Base-by-base conservation (phyloP, 1,140 invertebrate genomes). In the Caenorhabditis latens region DNA sequence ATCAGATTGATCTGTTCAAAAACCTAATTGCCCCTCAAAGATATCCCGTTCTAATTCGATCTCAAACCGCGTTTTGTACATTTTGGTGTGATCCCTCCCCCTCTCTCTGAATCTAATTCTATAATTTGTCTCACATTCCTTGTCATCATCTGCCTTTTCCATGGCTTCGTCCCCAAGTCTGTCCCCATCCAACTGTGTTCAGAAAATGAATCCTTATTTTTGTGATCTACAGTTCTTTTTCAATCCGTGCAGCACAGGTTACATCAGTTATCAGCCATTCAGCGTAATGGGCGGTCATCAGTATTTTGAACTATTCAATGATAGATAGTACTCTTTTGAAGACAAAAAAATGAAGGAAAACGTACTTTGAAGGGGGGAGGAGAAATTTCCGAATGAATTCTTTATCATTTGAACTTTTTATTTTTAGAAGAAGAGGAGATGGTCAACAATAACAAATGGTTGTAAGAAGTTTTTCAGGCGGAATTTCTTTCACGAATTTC, bases 1-100 rank as follows among this genome's bases (percentile, higher is more conserved):
- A 46, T 48, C 65, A 48, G 19, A 79, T n/a, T 79, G 71, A 79
- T 79, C 71, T 79, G n/a, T 79, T 79, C 65, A 71, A 79, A 43
- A 16, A 21, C 11, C 13, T 53, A 32, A 32, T 32, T 32, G 32
- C 32, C 32, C 32, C 32, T 32, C 32, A 32, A 32, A 46, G 71
- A 79, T 79, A 48, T 53, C 71, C 71, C 46, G 5, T 21, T 24
- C 57, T 61, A 61, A 32, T 32, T 50, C 71, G 71, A 79, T 79
- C 71, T 79, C 71, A 71, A 71, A 71, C 2, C 14, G 8, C 19
- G 40, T 24, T 21, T n/a, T 79, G 71, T 79, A 79, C 46, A 79
- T 79, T 79, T 53, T 50, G 65, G 65, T 46, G 65, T 71, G 65
- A 71, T 71, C 24, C 61, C 55, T 32, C 32, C 32, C 32, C 32